Conservation (phyloP, 2,797 vertebrate genomes). For the Poecilia velifera region DNA sequence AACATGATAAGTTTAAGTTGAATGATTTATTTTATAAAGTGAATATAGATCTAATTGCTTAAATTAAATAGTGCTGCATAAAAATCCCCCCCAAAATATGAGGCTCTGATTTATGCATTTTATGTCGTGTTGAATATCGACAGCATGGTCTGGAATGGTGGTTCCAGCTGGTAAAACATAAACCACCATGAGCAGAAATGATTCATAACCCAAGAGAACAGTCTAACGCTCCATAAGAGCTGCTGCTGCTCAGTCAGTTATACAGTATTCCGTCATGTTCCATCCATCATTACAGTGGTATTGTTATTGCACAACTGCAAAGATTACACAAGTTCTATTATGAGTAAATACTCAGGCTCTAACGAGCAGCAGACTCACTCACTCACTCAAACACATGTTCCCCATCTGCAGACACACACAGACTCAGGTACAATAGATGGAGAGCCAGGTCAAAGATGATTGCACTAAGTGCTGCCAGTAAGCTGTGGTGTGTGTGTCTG, state of each 20-base stretch:
- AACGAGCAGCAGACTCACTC: background rate
- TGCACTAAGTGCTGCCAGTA: background rate
- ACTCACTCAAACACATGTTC: background rate
- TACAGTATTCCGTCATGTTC: background rate
- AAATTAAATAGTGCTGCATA: background rate
- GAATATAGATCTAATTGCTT: background rate
- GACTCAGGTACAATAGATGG: conserved; percentile 1
- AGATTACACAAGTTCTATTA: background rate
- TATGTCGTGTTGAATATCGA: background rate
- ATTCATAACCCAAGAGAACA: background rate
- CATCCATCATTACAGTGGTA: background rate
- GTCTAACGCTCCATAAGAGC: background rate
- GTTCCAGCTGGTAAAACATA: background rate
- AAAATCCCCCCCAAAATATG: background rate
- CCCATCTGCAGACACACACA: conserved; percentile 2
- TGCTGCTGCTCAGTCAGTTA: background rate
- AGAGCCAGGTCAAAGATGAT: background rate
- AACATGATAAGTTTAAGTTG: background rate
- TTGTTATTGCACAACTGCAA: background rate
- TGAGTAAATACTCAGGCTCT: background rate
- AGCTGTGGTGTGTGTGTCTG: background rate
- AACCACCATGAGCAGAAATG: background rate
- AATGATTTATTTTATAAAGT: no score
- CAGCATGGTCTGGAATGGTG: background rate
- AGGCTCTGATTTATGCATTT: background rate